phyloP scores from a whole-genome alignment of 2,797 vertebrate genomes.

The Anabacerthia variegaticeps region DNA sequence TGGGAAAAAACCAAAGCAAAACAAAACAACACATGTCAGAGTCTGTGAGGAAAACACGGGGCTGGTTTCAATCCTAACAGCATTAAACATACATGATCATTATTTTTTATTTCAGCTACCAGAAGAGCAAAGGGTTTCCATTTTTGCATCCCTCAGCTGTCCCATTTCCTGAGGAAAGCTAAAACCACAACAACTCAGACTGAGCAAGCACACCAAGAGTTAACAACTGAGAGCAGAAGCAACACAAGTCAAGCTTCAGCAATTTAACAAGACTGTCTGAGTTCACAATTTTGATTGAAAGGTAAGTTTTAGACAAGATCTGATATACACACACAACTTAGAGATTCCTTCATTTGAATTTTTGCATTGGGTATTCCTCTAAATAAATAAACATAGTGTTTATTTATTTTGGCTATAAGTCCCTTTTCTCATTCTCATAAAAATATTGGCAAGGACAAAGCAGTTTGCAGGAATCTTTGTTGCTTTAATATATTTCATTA shows the following conservation, averaged over 20 bases:
- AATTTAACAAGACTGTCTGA: neutral
- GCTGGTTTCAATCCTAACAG: neutral
- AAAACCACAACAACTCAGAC: neutral
- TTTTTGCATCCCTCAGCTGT: neutral
- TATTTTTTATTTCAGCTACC: neutral
- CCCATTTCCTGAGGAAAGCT: neutral
- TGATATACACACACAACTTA: neutral
- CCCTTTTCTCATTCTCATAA: neutral
- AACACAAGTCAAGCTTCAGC: neutral
- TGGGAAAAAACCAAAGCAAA: neutral
- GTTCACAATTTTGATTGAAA: neutral
- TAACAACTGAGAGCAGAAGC: neutral
- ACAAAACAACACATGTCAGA: neutral
- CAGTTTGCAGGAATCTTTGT: neutral
- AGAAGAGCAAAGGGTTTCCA: neutral
- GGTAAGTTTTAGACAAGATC: neutral
- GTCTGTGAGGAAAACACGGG: neutral
- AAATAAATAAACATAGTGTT: neutral
- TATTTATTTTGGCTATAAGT: neutral
- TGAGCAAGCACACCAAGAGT: neutral
- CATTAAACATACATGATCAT: neutral
- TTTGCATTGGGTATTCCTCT: neutral
- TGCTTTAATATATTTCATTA: neutral
- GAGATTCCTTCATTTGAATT: neutral
- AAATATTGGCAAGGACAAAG: neutral